These are phyloP conservation scores for Diglossa cyanea DNA, from an alignment of 2,797 vertebrate species.

Conservation along the genomic window DNA sequence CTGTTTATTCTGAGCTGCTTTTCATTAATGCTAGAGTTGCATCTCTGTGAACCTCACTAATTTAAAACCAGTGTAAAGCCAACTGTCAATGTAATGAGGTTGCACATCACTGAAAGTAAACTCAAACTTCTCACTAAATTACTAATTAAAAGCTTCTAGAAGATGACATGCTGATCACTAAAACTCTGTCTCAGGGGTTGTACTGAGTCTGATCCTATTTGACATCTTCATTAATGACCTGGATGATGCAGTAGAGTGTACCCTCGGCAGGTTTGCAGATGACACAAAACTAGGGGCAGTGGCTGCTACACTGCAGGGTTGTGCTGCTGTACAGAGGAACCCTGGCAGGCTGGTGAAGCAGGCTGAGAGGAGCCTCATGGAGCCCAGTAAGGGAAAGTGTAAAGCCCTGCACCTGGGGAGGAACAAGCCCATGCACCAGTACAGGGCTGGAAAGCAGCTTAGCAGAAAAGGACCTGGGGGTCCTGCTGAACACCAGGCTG, in stretches of 20 bases:
- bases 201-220: background rate
- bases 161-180: background rate
- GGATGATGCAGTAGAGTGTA: background rate
- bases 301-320: background rate
- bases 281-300: background rate
- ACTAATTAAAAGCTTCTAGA: background rate
- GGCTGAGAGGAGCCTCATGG: background rate
- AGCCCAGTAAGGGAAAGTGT: background rate
- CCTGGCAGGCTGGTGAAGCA: background rate
- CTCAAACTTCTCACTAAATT: background rate
- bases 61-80: background rate
- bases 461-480: no score
- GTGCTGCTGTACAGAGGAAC: background rate
- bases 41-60: background rate
- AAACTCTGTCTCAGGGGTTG: background rate
- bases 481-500: background rate
- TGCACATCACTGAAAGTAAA: background rate
- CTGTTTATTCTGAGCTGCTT: background rate
- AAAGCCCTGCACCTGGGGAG: background rate
- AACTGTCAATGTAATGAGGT: background rate
- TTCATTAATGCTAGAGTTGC: background rate
- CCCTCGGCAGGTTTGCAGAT: background rate
- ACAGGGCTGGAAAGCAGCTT: background rate
- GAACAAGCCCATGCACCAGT: background rate
- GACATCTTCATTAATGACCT: background rate